Percentiles rank a stretch among this genome's conserved stretches.
Evolutionary conservation across 2,113 vertebrate species (phyloP).

Genomic region (Neotragus moschatus): DNA sequence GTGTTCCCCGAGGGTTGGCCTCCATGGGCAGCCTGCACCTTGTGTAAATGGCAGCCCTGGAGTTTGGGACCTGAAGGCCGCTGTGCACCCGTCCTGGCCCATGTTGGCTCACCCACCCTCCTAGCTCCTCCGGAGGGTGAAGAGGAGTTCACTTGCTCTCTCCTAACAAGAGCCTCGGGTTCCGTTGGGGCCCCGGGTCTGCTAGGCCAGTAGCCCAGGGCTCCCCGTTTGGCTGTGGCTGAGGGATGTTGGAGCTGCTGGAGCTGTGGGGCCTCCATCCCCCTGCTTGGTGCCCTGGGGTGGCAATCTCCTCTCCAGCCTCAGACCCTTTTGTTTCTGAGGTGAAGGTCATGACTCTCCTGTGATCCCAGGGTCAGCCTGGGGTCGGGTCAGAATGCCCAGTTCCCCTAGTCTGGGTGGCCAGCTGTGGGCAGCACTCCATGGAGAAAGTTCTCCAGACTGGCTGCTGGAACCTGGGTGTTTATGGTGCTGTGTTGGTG

Average conservation of each 20-base stretch:
- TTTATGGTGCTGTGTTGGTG: background rate
- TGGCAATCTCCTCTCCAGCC: background rate
- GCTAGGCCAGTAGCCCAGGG: background rate
- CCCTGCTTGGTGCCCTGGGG: background rate
- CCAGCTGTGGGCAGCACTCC: background rate
- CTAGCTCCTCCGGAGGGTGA: background rate
- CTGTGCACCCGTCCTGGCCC: rapidly evolving
- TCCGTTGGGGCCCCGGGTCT: rapidly evolving
- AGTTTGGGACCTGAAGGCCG: background rate
- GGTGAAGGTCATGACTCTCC: background rate
- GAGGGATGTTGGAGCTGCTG: background rate
- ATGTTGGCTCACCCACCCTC: background rate
- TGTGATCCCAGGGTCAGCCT: background rate
- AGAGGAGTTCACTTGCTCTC: background rate
- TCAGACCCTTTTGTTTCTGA: background rate
- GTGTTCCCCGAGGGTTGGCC: background rate
- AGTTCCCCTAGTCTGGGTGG: background rate
- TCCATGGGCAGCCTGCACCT: background rate
- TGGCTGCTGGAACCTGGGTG: background rate
- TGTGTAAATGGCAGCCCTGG: too few species aligned
- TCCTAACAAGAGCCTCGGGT: background rate
- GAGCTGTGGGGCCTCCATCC: background rate
- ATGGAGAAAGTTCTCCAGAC: background rate
- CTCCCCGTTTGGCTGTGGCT: background rate
- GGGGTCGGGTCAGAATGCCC: background rate